Evolutionary conservation across 2,888 invertebrate species (phyloP), one percentile per base, ranked within the genome.

Genomic region (Harpagoxenus sublaevis): DNA sequence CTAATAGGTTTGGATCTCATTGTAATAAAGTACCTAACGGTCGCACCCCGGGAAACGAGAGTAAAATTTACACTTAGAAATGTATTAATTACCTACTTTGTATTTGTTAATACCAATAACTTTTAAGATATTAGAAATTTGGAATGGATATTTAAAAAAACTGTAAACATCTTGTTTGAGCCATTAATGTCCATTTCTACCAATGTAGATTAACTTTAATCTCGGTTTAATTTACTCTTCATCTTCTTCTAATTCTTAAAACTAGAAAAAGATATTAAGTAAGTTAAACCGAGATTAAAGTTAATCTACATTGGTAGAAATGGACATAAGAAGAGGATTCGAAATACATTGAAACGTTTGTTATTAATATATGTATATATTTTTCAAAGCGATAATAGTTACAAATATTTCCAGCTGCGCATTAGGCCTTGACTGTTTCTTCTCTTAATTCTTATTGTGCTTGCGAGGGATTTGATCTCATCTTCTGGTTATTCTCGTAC

Each of bases 11-110:
- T 18, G 66, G 65, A 77, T 55, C 53, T 77, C 77, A 65, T 65
- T 77, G 77, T 77, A 77, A 77, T 77, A 77, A 77, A 77, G 65
- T 55, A 66, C 12, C 53, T 65, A 65, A 65, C 77, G n/a, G 63
- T 77, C 77, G 65, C 51, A 65, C 63, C 10, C 51, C 39, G 53
- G 66, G 42, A 77, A 77, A 77, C 77, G 42, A 77, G 42, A 77
- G 53, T 66, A 66, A 42, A 77, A 77, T 77, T 77, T 77, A 77
- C 39, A 15, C 31, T 57, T n/a, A n/a, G n/a, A n/a, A n/a, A n/a
- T n/a, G n/a, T n/a, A n/a, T n/a, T n/a, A n/a, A n/a, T n/a, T n/a
- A n/a, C n/a, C n/a, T n/a, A n/a, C n/a, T n/a, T n/a, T n/a, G n/a
- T n/a, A n/a, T n/a, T n/a, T n/a, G n/a, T n/a, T n/a, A n/a, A n/a